Percentiles rank a stretch among this genome's conserved stretches.
Conservation (phyloP, 1,140 invertebrate species). For the Zeugodacus cucurbitae region DNA sequence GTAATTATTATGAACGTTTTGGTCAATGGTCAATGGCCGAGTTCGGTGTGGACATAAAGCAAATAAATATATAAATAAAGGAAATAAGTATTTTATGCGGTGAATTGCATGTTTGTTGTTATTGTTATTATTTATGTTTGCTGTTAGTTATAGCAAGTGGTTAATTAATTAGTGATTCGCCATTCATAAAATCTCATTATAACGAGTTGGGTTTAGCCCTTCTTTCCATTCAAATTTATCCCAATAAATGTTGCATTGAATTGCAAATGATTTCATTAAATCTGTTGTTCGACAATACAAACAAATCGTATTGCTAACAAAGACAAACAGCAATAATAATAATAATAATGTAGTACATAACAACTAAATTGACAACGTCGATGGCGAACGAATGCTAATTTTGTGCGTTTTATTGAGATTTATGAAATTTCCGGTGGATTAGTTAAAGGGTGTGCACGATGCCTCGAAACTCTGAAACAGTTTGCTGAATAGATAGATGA, state of each 20-base stretch:
- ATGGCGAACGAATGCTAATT: background rate
- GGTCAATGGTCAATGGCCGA: slow-evolving; percentile 4
- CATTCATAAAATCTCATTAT: background rate
- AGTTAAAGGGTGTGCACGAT: background rate
- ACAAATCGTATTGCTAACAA: slow-evolving; percentile 15
- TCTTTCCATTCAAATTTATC: background rate
- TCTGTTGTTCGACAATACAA: background rate
- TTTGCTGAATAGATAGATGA: too few species aligned
- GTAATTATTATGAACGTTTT: background rate
- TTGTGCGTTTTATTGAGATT: too few species aligned
- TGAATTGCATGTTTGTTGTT: background rate
- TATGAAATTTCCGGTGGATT: background rate
- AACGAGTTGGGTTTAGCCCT: background rate
- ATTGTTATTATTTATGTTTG: background rate
- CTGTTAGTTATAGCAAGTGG: background rate
- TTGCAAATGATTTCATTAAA: slow-evolving; percentile 1
- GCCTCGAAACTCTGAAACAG: background rate
- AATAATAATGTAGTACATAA: background rate
- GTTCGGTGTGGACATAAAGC: background rate
- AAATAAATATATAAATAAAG: background rate
- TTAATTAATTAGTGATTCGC: slow-evolving; percentile 19
- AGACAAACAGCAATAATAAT: background rate
- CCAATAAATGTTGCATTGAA: background rate
- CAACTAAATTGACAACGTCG: background rate
- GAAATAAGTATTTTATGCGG: background rate